Evolutionary conservation across 2,888 invertebrate species (phyloP).

Genomic region (Lacanobia oleracea): DNA sequence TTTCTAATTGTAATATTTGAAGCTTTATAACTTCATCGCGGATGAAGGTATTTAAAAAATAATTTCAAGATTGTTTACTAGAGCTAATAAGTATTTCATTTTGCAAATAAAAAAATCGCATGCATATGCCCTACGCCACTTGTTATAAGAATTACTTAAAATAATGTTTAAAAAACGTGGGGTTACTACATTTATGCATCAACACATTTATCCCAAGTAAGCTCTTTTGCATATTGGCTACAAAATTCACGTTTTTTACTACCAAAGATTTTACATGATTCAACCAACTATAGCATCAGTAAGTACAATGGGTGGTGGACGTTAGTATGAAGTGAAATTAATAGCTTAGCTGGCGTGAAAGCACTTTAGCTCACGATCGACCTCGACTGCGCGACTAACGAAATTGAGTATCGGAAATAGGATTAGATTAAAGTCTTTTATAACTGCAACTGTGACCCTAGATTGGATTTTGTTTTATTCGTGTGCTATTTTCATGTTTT

Average conservation of each 20-base stretch:
- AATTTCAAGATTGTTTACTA: too few species aligned
- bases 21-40: too few species aligned
- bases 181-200: not conserved
- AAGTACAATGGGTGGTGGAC: conserved; percentile 44
- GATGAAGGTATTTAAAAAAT: too few species aligned
- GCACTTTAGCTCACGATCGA: conserved; percentile 62
- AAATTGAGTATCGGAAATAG: conserved; percentile 73
- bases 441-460: conserved; percentile 67
- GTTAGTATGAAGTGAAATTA: conserved; percentile 70
- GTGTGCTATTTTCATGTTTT: conserved; percentile 55
- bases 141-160: too few species aligned
- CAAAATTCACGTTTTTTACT: not conserved
- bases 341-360: conserved; percentile 69
- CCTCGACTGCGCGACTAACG: conserved; percentile 65
- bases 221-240: not conserved
- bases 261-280: conserved; percentile 15
- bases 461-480: conserved; percentile 61
- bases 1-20: too few species aligned
- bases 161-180: too few species aligned
- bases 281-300: conserved; percentile 16
- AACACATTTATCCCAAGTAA: not conserved
- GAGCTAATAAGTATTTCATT: too few species aligned
- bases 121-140: too few species aligned
- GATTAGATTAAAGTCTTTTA: conserved; percentile 73
- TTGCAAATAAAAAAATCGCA: too few species aligned